Evolutionary conservation across 2,797 vertebrate genomes (phyloP), one percentile per base, ranked within the genome.

Genomic region (Dallia pectoralis): DNA sequence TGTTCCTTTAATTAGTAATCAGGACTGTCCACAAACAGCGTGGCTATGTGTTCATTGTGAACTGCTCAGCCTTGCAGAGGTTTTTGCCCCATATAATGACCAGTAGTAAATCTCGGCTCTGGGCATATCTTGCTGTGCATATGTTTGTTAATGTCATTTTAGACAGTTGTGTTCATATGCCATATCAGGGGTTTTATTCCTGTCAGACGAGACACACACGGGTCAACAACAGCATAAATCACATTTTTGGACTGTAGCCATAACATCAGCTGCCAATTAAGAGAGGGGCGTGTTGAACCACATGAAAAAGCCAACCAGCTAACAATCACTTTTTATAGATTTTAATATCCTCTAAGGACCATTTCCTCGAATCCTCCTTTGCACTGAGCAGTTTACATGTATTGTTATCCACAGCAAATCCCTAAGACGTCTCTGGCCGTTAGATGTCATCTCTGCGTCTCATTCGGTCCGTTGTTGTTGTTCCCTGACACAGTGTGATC

Each of bases 401-500:
- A 85, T 86, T 87, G 84, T 87, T 85, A 81, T 85, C 86, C 76
- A 8, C n/a, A 0, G 75, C 78, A 86, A 88, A 89, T 80, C 80
- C 78, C 74, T 72, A 69, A 71, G 79, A 90, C 88, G 22, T 79
- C 53, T 71, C 69, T 22, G 72, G 85, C 77, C 74, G 71, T 86
- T 79, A 82, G 70, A 88, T 85, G 81, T 85, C 56, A 74, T 73
- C 76, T 64, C 73, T 27, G 67, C 59, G 63, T 81, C 77, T 81
- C 72, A 74, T 77, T 74, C 81, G 81, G 74, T 79, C 70, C 36
- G 75, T 81, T 44, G 75, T 81, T 40, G 63, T 89, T 89, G 85
- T 90, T 90, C 87, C 84, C 77, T 86, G 80, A 87, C 84, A 78
- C 69, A 70, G 70, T 86, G 77, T 74, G 84, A 87, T 85, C 84